Evolutionary conservation across 2,797 vertebrate species (phyloP).

Genomic region (Eospalax fontanierii): DNA sequence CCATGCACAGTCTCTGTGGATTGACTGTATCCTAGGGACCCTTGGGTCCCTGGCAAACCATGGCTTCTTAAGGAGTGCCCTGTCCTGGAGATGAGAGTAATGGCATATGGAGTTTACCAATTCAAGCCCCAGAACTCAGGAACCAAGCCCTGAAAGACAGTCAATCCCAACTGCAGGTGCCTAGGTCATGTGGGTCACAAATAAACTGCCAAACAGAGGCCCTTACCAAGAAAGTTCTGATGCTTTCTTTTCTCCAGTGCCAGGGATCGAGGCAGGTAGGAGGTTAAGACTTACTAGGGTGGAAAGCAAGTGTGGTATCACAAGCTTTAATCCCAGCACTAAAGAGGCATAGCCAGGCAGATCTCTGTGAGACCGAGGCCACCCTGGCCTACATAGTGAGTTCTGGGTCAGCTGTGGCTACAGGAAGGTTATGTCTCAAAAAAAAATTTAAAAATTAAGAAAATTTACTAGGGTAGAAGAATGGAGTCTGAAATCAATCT

Average conservation of each 20-base stretch:
- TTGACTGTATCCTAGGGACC: background rate
- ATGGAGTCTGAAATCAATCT: slow-evolving; percentile 11
- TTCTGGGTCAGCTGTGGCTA: too few relatives aligned
- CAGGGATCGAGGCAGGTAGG: too few relatives aligned
- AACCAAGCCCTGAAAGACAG: slow-evolving; percentile 77
- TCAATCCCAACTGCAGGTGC: slow-evolving; percentile 82
- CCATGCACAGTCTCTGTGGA: background rate
- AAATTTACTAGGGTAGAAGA: background rate
- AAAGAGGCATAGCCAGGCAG: too few relatives aligned
- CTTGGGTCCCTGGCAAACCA: too few relatives aligned
- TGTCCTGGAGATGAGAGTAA: slow-evolving; percentile 14
- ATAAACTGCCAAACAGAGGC: slow-evolving; percentile 81
- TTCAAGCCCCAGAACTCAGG: slow-evolving; percentile 59
- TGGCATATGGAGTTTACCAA: slow-evolving; percentile 76
- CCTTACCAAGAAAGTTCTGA: slow-evolving; percentile 81
- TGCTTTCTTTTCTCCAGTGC: background rate
- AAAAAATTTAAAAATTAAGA: too few relatives aligned
- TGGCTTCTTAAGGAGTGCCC: background rate
- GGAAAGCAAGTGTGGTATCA: background rate
- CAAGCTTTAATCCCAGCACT: too few relatives aligned
- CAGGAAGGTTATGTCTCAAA: too few relatives aligned
- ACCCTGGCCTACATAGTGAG: too few relatives aligned
- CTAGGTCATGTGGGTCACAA: slow-evolving; percentile 79
- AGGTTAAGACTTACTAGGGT: background rate
- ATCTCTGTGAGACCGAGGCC: too few relatives aligned